These are phyloP conservation scores for Zelleria hepariella DNA, from an alignment of 2,888 invertebrate species.

Conservation along the genomic window DNA sequence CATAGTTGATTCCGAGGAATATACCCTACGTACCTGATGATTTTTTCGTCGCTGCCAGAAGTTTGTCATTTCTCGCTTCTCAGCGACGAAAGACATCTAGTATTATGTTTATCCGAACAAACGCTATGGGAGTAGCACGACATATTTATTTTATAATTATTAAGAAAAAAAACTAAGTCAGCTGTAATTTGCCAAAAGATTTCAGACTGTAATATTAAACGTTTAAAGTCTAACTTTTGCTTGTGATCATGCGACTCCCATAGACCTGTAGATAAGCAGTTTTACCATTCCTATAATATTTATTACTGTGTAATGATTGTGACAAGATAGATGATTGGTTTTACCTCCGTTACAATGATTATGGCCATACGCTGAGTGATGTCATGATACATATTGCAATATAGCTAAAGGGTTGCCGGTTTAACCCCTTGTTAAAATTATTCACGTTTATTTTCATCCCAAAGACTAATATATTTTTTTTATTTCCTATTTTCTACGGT, in stretches of 20 bases:
- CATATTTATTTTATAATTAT: not conserved
- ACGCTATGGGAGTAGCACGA: not conserved
- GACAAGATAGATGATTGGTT: not conserved
- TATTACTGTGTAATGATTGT: not conserved
- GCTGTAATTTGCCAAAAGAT: not conserved
- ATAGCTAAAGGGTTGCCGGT: too few species aligned
- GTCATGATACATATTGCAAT: too few species aligned
- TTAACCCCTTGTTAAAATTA: too few species aligned
- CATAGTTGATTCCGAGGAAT: not conserved
- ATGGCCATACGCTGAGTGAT: not conserved
- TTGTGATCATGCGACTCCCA: not conserved
- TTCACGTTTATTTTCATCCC: too few species aligned
- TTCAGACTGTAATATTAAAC: too few species aligned
- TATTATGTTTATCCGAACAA: not conserved
- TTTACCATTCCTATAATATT: constrained; percentile 1
- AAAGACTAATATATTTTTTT: too few species aligned
- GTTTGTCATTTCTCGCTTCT: too few species aligned
- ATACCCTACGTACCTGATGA: too few species aligned
- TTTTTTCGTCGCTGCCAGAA: too few species aligned
- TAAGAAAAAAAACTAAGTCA: not conserved
- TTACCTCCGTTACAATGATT: not conserved
- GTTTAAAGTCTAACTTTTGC: not conserved
- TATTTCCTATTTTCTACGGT: too few species aligned
- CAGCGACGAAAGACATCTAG: too few species aligned
- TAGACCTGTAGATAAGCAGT: not conserved